phyloP scores from a whole-genome alignment of 2,113 vertebrate species.

The Dipodomys spectabilis region DNA sequence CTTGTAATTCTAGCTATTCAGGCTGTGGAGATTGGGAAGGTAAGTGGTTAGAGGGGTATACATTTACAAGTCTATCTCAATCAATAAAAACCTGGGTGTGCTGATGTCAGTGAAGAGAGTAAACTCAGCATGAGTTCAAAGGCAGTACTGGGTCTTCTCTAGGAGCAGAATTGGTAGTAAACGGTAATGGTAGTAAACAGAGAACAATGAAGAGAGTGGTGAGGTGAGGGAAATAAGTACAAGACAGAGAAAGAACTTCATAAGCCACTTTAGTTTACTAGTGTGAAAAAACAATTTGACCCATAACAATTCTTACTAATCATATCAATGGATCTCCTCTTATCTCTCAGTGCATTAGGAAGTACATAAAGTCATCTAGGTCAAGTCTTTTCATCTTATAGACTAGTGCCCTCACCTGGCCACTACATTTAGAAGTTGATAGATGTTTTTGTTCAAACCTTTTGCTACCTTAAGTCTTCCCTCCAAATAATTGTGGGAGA shows the following conservation, averaged over 20 bases:
- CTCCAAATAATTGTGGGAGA: neutral
- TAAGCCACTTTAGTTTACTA: neutral
- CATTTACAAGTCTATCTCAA: too few species aligned
- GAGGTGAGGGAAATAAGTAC: too few species aligned
- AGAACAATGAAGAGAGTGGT: too few species aligned
- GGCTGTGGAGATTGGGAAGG: too few species aligned
- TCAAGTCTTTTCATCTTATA: neutral
- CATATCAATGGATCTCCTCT: neutral
- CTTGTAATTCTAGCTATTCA: too few species aligned
- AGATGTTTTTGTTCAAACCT: neutral
- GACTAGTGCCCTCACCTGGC: neutral
- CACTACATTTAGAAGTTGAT: neutral
- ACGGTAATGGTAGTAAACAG: too few species aligned
- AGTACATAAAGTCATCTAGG: neutral
- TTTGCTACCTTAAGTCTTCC: neutral
- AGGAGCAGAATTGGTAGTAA: too few species aligned
- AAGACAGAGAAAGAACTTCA: neutral
- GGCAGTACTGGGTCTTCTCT: too few species aligned
- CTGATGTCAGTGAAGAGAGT: too few species aligned
- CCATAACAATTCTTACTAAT: neutral
- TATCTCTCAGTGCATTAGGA: neutral
- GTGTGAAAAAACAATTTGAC: neutral
- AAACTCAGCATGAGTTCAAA: too few species aligned
- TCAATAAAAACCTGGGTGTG: too few species aligned
- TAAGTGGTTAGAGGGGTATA: too few species aligned